Conservation (phyloP, 1,140 invertebrate species). For the Pseudomyrmex flavicornis region DNA sequence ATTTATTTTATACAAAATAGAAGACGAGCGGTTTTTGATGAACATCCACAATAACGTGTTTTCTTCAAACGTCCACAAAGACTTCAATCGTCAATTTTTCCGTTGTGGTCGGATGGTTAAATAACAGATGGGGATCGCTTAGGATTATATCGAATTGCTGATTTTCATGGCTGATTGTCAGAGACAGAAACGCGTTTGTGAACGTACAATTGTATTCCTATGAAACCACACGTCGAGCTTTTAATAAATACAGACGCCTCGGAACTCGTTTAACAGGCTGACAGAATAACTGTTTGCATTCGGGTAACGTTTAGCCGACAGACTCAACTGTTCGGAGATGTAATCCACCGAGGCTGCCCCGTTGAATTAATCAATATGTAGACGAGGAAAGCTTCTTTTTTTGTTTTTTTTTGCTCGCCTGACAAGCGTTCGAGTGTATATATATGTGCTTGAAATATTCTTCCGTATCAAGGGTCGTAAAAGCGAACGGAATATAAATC, state of each 20-base stretch:
- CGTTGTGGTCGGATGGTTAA: background rate
- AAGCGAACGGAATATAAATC: background rate
- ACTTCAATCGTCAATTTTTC: constrained; percentile 36
- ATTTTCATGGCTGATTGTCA: constrained; percentile 30
- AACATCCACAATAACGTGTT: constrained; percentile 27
- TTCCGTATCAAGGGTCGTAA: constrained; percentile 12
- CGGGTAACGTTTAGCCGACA: constrained; percentile 42
- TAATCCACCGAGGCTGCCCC: constrained; percentile 34
- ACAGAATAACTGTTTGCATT: constrained; percentile 49
- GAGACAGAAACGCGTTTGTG: constrained; percentile 17
- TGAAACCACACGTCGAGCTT: constrained; percentile 29
- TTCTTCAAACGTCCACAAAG: background rate
- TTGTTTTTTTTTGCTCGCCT: constrained; percentile 23
- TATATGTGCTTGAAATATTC: constrained; percentile 36
- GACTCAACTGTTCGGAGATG: constrained; percentile 34
- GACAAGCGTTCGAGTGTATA: constrained; percentile 38
- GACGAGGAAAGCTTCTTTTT: background rate
- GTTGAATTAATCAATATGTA: constrained; percentile 56
- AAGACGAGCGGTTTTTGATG: constrained; percentile 12
- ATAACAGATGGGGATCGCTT: constrained; percentile 40
- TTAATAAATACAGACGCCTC: constrained; percentile 42
- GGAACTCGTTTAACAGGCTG: constrained; percentile 50
- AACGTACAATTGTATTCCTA: background rate
- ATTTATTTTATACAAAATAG: background rate
- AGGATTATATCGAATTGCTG: background rate